These are phyloP conservation scores for Zophobas morio DNA, from an alignment of 1,140 invertebrate species.

Conservation along the genomic window DNA sequence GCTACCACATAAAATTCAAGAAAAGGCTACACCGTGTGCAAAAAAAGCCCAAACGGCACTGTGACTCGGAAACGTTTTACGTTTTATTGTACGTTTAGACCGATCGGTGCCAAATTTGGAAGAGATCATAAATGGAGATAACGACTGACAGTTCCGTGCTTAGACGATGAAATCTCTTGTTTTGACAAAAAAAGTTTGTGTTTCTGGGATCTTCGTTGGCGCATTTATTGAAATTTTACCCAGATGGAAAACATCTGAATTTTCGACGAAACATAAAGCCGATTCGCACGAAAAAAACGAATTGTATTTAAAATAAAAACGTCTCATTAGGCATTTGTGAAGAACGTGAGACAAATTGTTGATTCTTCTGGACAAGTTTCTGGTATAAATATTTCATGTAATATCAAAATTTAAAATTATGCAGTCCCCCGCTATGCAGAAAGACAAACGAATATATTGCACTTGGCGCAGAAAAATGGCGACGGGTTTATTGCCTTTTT, in stretches of 20 bases:
- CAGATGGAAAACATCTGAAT: no score
- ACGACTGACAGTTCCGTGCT: constrained; percentile 32
- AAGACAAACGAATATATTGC: constrained; percentile 38
- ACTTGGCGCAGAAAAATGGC: constrained; percentile 17
- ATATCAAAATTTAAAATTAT: constrained; percentile 40
- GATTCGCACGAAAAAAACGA: no score
- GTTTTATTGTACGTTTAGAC: constrained; percentile 37
- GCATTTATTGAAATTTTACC: no score
- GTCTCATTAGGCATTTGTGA: background rate
- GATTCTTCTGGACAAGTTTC: constrained; percentile 21
- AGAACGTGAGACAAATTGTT: constrained; percentile 28
- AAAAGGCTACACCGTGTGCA: constrained; percentile 6
- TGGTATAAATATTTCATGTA: constrained; percentile 41
- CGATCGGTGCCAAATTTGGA: constrained; percentile 49
- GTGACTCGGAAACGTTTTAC: constrained; percentile 39
- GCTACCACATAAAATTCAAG: constrained; percentile 19
- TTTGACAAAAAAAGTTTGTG: constrained; percentile 11
- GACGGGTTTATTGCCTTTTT: constrained; percentile 33
- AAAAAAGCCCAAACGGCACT: background rate
- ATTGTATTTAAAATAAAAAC: no score
- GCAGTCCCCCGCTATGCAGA: constrained; percentile 37
- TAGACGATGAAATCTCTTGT: constrained; percentile 12
- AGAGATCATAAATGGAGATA: constrained; percentile 42
- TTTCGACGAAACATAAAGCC: no score
- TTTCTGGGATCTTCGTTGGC: background rate